These are phyloP conservation scores for Miichthys miiuy DNA, from an alignment of 2,797 vertebrate genomes.

Conservation along the genomic window DNA sequence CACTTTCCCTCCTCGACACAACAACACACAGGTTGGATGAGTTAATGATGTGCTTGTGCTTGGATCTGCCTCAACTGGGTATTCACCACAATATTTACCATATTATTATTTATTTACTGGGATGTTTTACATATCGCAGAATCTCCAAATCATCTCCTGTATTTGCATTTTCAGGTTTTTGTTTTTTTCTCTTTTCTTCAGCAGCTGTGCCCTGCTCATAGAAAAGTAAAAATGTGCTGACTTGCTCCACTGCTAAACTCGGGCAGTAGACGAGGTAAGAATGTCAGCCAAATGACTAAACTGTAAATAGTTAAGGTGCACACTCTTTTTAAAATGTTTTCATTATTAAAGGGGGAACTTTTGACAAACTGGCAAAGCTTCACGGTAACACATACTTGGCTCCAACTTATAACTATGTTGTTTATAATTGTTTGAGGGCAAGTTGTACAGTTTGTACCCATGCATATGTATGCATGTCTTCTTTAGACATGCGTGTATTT, in stretches of 20 bases:
- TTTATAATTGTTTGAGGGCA: not conserved
- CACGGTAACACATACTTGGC: not conserved
- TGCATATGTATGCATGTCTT: conserved; percentile 17
- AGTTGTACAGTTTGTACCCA: not conserved
- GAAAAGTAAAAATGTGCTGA: conserved; percentile 44
- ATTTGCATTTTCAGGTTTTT: conserved; percentile 44
- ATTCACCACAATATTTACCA: conserved; percentile 56
- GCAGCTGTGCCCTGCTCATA: not conserved
- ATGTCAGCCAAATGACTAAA: conserved; percentile 41
- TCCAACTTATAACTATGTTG: not conserved
- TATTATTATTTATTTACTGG: conserved; percentile 64
- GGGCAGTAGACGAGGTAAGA: not conserved
- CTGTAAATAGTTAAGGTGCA: conserved; percentile 38
- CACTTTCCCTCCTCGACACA: conserved; percentile 17
- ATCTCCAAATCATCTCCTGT: conserved; percentile 50
- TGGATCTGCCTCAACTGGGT: conserved; percentile 49
- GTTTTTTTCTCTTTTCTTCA: conserved; percentile 4
- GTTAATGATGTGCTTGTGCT: conserved; percentile 52
- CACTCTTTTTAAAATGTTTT: conserved; percentile 23
- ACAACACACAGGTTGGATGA: conserved; percentile 30
- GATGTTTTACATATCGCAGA: conserved; percentile 58
- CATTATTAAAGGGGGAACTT: conserved; percentile 19
- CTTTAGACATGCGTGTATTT: too few species aligned
- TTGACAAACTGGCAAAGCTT: conserved; percentile 20
- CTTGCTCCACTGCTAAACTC: conserved; percentile 17